These are phyloP conservation scores for Tetrax tetrax DNA, from an alignment of 2,113 vertebrate genomes.

Conservation along the genomic window DNA sequence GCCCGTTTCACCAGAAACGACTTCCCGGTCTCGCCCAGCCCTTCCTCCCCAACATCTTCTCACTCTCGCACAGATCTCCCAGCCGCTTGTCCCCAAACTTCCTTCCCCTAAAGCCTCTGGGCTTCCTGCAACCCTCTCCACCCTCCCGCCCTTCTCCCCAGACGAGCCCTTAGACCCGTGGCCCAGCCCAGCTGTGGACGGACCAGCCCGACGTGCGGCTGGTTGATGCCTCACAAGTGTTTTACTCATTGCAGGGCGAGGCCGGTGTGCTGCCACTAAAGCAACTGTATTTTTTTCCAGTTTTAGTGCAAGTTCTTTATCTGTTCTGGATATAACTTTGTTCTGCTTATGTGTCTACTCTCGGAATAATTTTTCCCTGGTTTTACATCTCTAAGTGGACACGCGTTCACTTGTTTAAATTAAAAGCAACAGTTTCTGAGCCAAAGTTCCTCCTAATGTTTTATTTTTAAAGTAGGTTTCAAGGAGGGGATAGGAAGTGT, in stretches of 20 bases:
- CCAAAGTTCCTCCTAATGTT: neutral
- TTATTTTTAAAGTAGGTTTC: neutral
- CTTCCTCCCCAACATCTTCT: neutral
- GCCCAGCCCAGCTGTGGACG: neutral
- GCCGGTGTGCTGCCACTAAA: neutral
- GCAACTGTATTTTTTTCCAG: neutral
- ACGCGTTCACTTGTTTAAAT: neutral
- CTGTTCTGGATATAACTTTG: neutral
- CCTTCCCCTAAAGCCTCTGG: neutral
- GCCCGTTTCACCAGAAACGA: neutral
- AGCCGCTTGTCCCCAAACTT: neutral
- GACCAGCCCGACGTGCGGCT: neutral
- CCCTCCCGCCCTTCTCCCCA: neutral
- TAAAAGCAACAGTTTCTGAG: neutral
- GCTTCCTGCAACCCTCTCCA: neutral
- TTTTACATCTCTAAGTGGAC: neutral
- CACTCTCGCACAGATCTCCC: fast-evolving
- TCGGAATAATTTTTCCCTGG: neutral
- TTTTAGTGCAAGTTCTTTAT: neutral
- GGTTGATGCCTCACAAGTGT: neutral
- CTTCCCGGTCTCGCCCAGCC: neutral
- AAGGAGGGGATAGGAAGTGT: neutral
- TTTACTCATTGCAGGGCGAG: neutral
- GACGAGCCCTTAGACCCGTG: fast-evolving
- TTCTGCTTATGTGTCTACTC: neutral